A percentile compares a stretch with the other conserved stretches of the same genome.
Conservation (phyloP, 2,888 invertebrate genomes). For the Cheilosia variabilis region DNA sequence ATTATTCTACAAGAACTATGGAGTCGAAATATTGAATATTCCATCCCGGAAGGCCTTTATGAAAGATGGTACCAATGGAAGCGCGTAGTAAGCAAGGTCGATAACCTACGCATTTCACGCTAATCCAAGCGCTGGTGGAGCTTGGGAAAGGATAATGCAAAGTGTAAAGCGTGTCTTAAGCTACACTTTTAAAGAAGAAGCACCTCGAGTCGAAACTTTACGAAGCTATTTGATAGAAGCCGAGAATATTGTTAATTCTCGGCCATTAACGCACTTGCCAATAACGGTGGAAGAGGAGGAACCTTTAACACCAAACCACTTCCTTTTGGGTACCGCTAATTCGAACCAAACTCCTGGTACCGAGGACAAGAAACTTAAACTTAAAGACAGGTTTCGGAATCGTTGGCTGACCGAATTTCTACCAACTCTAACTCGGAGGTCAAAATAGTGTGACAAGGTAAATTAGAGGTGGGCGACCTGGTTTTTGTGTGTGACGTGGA, state of each 20-base stretch:
- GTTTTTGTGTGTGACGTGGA: background rate
- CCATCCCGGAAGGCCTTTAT: too few species aligned
- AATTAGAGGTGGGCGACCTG: background rate
- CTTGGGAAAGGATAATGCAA: too few species aligned
- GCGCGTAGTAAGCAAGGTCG: too few species aligned
- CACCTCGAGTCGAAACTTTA: too few species aligned
- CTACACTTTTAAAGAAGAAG: too few species aligned
- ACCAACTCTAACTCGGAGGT: background rate
- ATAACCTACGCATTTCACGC: background rate
- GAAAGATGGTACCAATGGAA: too few species aligned
- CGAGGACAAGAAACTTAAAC: background rate
- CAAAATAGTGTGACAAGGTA: background rate
- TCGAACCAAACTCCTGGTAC: background rate
- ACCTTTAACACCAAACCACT: background rate
- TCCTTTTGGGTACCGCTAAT: background rate
- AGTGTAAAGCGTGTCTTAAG: too few species aligned
- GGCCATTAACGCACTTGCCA: slow-evolving; percentile 8
- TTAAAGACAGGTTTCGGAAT: background rate
- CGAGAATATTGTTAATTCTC: background rate
- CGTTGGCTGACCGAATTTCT: background rate
- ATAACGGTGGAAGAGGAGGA: background rate
- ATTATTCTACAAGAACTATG: too few species aligned
- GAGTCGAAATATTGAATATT: too few species aligned
- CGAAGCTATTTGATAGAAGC: background rate
- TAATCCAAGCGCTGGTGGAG: too few species aligned